Conservation (phyloP, 2,113 vertebrate genomes). For the Brachirus orientalis region DNA sequence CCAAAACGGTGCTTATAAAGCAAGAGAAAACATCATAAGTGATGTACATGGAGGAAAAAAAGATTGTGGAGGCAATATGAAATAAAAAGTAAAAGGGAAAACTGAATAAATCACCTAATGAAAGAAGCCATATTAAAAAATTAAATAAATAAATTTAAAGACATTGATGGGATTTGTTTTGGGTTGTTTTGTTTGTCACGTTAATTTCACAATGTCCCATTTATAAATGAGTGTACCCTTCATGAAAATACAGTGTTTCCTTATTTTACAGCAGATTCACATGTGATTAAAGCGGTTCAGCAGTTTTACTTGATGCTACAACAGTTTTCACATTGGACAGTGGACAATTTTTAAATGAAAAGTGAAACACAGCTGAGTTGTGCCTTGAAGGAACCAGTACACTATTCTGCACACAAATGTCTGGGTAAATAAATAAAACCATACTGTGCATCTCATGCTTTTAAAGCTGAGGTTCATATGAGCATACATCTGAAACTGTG, state of each 20-base stretch:
- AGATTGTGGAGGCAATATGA: too few species aligned
- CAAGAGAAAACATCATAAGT: too few species aligned
- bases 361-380: neutral
- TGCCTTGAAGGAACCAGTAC: neutral
- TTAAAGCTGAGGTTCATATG: neutral
- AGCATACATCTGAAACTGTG: conserved; percentile 9
- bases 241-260: neutral
- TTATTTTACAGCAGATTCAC: conserved; percentile 1
- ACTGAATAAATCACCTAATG: too few species aligned
- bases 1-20: too few species aligned
- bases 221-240: neutral
- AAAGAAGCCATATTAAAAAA: neutral
- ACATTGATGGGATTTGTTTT: too few species aligned
- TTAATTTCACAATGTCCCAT: neutral
- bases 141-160: too few species aligned
- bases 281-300: neutral
- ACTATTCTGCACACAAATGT: neutral
- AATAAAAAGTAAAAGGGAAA: too few species aligned
- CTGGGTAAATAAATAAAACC: neutral
- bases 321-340: neutral
- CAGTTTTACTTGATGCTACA: neutral
- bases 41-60: too few species aligned
- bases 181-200: too few species aligned
- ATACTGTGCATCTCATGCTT: neutral
- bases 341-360: too few species aligned